Evolutionary conservation across 2,113 vertebrate species (phyloP).

Genomic region (Semnopithecus entellus): DNA sequence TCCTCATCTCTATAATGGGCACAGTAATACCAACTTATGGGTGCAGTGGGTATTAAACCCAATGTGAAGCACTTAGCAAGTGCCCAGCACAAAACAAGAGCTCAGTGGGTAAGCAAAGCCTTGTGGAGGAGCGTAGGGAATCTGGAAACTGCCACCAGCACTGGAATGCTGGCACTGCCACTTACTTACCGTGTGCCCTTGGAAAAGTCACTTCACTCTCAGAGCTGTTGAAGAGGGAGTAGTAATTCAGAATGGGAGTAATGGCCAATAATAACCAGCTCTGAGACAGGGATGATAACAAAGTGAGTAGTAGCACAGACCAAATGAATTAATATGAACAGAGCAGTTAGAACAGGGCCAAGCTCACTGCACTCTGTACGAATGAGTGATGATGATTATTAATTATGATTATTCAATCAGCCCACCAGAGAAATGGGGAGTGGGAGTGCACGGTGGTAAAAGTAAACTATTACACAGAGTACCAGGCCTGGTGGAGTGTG

Average conservation of each 20-base stretch:
- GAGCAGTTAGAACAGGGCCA: not conserved
- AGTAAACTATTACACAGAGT: rapidly evolving
- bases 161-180: not conserved
- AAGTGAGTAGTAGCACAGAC: not conserved
- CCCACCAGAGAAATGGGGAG: rapidly evolving
- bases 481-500: not conserved
- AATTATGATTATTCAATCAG: too few species aligned
- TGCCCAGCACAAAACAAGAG: not conserved
- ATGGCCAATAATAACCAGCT: not conserved
- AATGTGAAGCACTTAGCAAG: not conserved
- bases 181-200: not conserved
- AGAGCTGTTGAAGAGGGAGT: not conserved
- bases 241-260: not conserved
- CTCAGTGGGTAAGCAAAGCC: rapidly evolving
- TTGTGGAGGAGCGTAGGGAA: rapidly evolving
- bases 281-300: not conserved
- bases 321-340: rapidly evolving
- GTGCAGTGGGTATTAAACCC: rapidly evolving
- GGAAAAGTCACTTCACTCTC: not conserved
- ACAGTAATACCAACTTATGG: rapidly evolving
- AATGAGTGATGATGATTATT: rapidly evolving
- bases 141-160: not conserved
- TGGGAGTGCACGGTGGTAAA: rapidly evolving
- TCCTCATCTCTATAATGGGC: not conserved
- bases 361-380: rapidly evolving